Evolutionary conservation across 2,797 vertebrate genomes (phyloP).

Genomic region (Syndactyla subalaris): DNA sequence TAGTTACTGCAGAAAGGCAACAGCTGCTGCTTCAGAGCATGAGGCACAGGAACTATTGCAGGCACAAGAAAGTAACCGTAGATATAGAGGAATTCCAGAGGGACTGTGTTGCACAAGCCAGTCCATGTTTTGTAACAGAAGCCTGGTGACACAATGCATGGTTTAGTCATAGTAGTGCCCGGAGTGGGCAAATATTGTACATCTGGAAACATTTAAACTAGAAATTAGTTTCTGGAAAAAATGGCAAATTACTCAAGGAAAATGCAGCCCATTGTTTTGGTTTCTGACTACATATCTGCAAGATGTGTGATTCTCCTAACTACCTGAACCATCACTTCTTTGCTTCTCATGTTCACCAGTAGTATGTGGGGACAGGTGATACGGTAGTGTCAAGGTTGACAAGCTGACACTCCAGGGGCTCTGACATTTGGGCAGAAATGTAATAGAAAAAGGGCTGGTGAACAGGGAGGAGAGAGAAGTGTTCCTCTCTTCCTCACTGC

Average conservation of each 20-base stretch:
- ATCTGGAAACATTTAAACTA: slow-evolving; percentile 53
- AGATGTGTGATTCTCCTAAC: background rate
- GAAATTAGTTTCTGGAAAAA: slow-evolving; percentile 48
- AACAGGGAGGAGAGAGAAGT: background rate
- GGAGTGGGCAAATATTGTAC: background rate
- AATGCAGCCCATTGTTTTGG: background rate
- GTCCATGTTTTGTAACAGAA: slow-evolving; percentile 32
- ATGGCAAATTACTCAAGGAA: background rate
- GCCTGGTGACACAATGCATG: slow-evolving; percentile 38
- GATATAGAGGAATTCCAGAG: slow-evolving; percentile 4
- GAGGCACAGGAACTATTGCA: background rate
- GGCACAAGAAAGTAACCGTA: background rate
- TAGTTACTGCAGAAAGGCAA: background rate
- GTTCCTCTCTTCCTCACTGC: background rate
- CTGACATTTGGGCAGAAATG: background rate
- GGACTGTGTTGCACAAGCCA: slow-evolving; percentile 41
- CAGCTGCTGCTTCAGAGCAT: background rate
- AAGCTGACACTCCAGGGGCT: background rate
- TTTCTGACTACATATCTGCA: background rate
- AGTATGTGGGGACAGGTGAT: background rate
- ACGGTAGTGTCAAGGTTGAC: background rate
- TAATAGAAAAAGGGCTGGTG: background rate
- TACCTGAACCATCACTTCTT: background rate
- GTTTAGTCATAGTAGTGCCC: slow-evolving; percentile 32
- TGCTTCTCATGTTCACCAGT: background rate